Conservation (phyloP, 2,888 invertebrate genomes). For the Chrysolina americana region DNA sequence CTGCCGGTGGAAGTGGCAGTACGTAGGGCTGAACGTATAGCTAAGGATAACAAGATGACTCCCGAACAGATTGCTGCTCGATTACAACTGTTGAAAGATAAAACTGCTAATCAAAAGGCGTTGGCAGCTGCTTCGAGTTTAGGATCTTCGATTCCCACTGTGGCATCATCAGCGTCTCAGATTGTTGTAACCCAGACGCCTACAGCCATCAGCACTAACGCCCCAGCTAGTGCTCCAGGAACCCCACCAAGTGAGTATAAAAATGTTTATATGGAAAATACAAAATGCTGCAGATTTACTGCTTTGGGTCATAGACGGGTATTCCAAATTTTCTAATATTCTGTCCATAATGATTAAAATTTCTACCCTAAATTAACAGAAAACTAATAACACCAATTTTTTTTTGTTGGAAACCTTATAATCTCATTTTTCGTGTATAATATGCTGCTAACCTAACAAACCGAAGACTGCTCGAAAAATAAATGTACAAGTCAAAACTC, state of each 20-base stretch:
- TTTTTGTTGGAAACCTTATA: too few relatives aligned
- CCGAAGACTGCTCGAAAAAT: too few relatives aligned
- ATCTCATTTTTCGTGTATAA: too few relatives aligned
- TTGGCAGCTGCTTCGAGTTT: constrained; percentile 34
- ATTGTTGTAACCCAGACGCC: constrained; percentile 52
- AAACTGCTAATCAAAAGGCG: constrained; percentile 47
- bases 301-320: too few relatives aligned
- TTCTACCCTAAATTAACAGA: too few relatives aligned
- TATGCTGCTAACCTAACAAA: too few relatives aligned
- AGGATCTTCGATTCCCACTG: constrained; percentile 38
- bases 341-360: too few relatives aligned
- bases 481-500: too few relatives aligned
- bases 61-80: constrained; percentile 61
- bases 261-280: background rate
- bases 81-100: constrained; percentile 61
- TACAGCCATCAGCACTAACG: constrained; percentile 62
- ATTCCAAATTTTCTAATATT: too few relatives aligned
- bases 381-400: too few relatives aligned
- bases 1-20: constrained; percentile 87
- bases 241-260: constrained; percentile 62
- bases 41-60: constrained; percentile 81
- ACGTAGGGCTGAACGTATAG: constrained; percentile 86
- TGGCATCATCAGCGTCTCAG: constrained; percentile 48
- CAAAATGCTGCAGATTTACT: too few relatives aligned
- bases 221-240: constrained; percentile 63